Evolutionary conservation across 1,140 invertebrate species (phyloP).

Genomic region (Cyclargus thomasi): DNA sequence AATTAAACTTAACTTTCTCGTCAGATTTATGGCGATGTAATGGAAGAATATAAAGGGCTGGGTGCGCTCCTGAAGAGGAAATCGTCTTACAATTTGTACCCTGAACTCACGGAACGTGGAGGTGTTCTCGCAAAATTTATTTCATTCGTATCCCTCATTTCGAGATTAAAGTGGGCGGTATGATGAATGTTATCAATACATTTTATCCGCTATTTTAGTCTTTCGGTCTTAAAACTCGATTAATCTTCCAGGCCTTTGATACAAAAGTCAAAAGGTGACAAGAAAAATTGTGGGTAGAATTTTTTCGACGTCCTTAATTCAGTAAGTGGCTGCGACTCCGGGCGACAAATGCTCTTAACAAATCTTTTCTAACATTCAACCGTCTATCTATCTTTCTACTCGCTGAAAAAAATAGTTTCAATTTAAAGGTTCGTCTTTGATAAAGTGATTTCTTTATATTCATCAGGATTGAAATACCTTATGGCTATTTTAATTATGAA

Average conservation of each 20-base stretch:
- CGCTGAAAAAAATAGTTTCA: background rate
- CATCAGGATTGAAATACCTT: background rate
- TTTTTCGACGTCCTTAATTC: slow-evolving; percentile 32
- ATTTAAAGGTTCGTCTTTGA: background rate
- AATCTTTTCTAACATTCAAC: slow-evolving; percentile 39
- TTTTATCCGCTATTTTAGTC: slow-evolving; percentile 3
- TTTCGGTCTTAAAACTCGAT: slow-evolving; percentile 23
- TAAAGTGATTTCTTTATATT: background rate
- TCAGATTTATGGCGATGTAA: slow-evolving; percentile 2
- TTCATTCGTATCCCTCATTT: background rate
- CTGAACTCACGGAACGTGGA: background rate
- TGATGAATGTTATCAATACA: slow-evolving; percentile 4
- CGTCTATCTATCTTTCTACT: slow-evolving; percentile 32
- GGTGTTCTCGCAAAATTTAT: background rate
- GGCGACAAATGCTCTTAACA: slow-evolving; percentile 38
- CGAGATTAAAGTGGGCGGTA: background rate
- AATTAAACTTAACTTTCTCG: slow-evolving; percentile 17
- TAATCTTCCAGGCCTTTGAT: slow-evolving; percentile 23
- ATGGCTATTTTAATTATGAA: too few relatives aligned
- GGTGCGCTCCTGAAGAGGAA: background rate
- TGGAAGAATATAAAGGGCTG: background rate
- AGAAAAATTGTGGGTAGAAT: slow-evolving; percentile 26
- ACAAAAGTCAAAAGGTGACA: slow-evolving; percentile 35
- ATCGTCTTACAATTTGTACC: background rate
- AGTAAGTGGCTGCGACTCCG: slow-evolving; percentile 29